These are phyloP conservation scores for Athene cunicularia DNA, from an alignment of 2,113 vertebrate species.

Conservation along the genomic window DNA sequence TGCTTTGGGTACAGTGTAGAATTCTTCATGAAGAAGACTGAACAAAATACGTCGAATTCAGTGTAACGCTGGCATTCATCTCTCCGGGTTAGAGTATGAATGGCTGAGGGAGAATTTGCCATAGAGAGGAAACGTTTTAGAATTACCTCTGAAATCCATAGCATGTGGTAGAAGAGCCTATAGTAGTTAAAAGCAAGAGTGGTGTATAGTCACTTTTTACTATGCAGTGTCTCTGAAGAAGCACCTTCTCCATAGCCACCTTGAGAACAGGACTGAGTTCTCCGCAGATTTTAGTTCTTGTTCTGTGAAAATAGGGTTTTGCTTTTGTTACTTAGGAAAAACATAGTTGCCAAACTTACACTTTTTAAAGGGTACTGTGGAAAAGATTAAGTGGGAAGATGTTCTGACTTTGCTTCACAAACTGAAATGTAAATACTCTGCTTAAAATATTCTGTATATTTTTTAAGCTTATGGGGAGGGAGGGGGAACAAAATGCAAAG, in stretches of 20 bases:
- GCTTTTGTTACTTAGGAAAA: background rate
- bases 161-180: background rate
- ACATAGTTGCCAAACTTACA: background rate
- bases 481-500: background rate
- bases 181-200: background rate
- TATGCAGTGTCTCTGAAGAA: background rate
- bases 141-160: background rate
- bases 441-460: background rate
- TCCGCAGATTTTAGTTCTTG: background rate
- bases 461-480: background rate
- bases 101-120: background rate
- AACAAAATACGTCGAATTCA: background rate
- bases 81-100: background rate
- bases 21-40: background rate
- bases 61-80: background rate
- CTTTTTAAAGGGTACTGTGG: background rate
- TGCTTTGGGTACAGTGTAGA: background rate
- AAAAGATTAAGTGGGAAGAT: background rate
- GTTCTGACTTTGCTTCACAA: background rate
- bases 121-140: background rate
- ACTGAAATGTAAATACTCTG: background rate
- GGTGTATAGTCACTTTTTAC: background rate
- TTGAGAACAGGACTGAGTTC: fast-evolving
- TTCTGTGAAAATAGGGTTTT: background rate
- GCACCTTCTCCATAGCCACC: background rate